Base-by-base conservation (phyloP, 1,140 invertebrate species). In the Geopemphigus sp. region DNA sequence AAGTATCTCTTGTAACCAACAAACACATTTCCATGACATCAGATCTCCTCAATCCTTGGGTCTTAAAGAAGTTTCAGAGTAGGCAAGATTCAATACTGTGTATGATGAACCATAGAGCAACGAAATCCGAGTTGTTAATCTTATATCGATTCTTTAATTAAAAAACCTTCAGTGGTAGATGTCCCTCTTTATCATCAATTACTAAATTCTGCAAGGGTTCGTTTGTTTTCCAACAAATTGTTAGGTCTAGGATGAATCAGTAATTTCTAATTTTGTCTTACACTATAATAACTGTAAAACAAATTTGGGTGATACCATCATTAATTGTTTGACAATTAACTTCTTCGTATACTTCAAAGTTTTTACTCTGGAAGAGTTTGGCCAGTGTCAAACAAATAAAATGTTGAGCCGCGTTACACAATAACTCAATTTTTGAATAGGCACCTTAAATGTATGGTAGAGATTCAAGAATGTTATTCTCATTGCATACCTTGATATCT, bases 301-400 rank as follows among this genome's bases (percentile, higher is more conserved):
- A n/a, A 50, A 54, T 53, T 72, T 72, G 68, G 24, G n/a, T 72
- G 45, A 26, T 26, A 26, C 45, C 22, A 15, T 54, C 24, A 6
- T 50, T 26, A 5, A 5, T 26, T 53, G 50, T 50, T 72, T 50
- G n/a, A 54, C 47, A 54, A 15, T 53, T 5, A 26, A 53, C 68
- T 53, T 72, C 68, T 53, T 72, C 68, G 10, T 72, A 26, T 29
- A 72, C 68, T 72, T 72, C 47, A 14, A 72, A 29, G 24, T 54
- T 50, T 50, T 53, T 50, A 10, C 15, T 53, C 22, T 50, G 12
- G 47, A 72, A 72, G 29, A 63, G 54, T 8, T 53, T 14, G 50
- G 10, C 50, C 15, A 15, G n/a, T n/a, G n/a, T n/a, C n/a, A n/a
- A n/a, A n/a, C n/a, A n/a, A n/a, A n/a, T n/a, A n/a, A n/a, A n/a